A percentile compares a stretch with the other conserved stretches of the same genome.
Evolutionary conservation across 2,113 vertebrate genomes (phyloP).

Genomic region (Plotosus lineatus): DNA sequence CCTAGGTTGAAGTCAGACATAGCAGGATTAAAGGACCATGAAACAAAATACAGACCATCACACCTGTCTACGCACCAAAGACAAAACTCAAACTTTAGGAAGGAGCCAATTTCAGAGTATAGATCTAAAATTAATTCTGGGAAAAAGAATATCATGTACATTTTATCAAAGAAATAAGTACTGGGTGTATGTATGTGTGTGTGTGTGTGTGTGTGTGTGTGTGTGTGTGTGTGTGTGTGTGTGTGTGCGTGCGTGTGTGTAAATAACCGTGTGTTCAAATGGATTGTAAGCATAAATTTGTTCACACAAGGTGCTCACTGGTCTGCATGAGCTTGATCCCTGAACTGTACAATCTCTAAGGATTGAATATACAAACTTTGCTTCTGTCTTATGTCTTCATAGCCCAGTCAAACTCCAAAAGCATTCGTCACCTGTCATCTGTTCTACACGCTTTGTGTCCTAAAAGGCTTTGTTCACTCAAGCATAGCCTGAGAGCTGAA

Average conservation of each 20-base stretch:
- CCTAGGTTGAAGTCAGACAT: background rate
- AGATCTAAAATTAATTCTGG: conserved; percentile 2
- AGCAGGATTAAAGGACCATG: conserved; percentile 13
- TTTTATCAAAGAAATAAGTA: too few species aligned
- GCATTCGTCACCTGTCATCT: conserved; percentile 45
- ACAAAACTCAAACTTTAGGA: background rate
- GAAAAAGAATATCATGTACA: too few species aligned
- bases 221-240: too few species aligned
- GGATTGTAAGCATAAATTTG: background rate
- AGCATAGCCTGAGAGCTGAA: conserved; percentile 48
- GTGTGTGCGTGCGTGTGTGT: too few species aligned
- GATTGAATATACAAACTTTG: conserved; percentile 11
- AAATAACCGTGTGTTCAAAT: background rate
- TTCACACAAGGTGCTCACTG: too few species aligned
- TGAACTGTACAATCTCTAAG: background rate
- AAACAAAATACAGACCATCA: conserved; percentile 22
- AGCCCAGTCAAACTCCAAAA: conserved; percentile 14
- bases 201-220: too few species aligned
- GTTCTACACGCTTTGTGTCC: conserved; percentile 23
- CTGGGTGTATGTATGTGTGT: too few species aligned
- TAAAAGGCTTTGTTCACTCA: conserved; percentile 38
- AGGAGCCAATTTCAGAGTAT: background rate
- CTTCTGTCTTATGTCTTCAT: conserved; percentile 1
- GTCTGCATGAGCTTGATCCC: background rate
- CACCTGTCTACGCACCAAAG: background rate